Base-by-base conservation (phyloP, 2,113 vertebrate species). In the Etheostoma cragini region DNA sequence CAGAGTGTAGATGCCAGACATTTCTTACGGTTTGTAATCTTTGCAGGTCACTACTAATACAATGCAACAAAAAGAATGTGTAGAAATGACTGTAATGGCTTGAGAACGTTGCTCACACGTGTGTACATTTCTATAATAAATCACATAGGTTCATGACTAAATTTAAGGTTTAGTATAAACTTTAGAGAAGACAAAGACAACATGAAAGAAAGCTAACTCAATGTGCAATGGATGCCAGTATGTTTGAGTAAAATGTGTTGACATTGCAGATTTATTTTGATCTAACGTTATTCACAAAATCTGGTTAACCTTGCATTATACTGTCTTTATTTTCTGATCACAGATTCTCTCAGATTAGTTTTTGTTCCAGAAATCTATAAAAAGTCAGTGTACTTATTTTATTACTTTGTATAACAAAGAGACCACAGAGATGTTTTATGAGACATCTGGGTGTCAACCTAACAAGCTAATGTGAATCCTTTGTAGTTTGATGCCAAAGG, bases 121-220 rank as follows among this genome's bases (percentile, higher is more conserved):
- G 56, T 80, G 72, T 72, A 85, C 74, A 91, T 91, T 89, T 91
- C 76, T 85, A 67, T 85, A 78, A 82, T 75, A 64, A 73, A 72
- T 4, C 8, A 50, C 63, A 35, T 15, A 60, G 19, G 24, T 76
- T 80, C 33, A 35, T 17, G 5, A 76, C 17, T 75, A 60, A 66
- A 73, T 35, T n/a, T 72, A 84, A 84, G 65, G 54, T 70, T 72
- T 62, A 47, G n/a, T 50, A 22, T 72, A 52, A 66, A 72, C 46
- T 15, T 54, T 22, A 69, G n/a, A 74, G 71, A 72, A 74, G 56
- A 80, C 17, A 82, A 53, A 57, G 54, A 65, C 35, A 58, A 35
- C 45, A 72, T 60, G 5, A 57, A 30, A 68, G 53, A 76, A 26
- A 4, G n/a, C 50, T 46, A 52, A 63, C 6, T 22, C 16, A 21